Conservation (phyloP, 2,797 vertebrate species). For the Amphiprion clarkii region DNA sequence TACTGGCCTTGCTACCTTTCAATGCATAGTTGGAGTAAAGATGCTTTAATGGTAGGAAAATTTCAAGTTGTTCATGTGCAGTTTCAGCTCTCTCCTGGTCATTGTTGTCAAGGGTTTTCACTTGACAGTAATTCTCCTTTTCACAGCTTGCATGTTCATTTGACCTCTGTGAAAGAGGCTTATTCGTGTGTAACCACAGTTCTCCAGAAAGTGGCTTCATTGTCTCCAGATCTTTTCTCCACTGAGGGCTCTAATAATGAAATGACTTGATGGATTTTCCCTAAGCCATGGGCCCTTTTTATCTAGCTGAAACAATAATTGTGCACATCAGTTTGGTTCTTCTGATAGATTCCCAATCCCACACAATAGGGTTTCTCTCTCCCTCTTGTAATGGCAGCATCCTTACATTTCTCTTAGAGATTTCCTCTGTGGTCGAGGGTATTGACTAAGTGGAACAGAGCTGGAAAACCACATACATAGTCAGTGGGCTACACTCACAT, state of each 20-base stretch:
- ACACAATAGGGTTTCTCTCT: constrained; percentile 35
- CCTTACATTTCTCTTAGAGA: constrained; percentile 40
- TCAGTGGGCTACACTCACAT: constrained; percentile 42
- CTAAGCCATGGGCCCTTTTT: constrained; percentile 63
- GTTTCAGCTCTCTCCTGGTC: constrained; percentile 15
- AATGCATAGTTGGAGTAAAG: too few species aligned
- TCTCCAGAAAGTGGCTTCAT: constrained; percentile 59
- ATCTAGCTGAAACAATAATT: constrained; percentile 64
- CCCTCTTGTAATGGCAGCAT: constrained; percentile 30
- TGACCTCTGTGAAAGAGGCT: constrained; percentile 62
- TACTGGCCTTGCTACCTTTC: neutral
- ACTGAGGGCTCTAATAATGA: constrained; percentile 64
- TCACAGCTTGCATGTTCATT: constrained; percentile 45
- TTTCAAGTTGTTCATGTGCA: constrained; percentile 12
- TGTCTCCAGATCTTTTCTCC: constrained; percentile 67
- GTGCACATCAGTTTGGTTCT: constrained; percentile 60
- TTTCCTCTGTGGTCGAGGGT: constrained; percentile 31
- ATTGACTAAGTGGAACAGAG: constrained; percentile 43
- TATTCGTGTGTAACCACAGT: constrained; percentile 51
- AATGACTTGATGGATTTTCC: constrained; percentile 76
- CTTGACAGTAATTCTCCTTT: constrained; percentile 51
- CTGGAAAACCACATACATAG: constrained; percentile 31
- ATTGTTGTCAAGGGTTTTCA: constrained; percentile 34
- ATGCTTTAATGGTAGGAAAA: neutral
- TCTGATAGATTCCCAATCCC: constrained; percentile 66